Base-by-base conservation (phyloP, 2,113 vertebrate genomes). In the Xiphophorus maculatus region DNA sequence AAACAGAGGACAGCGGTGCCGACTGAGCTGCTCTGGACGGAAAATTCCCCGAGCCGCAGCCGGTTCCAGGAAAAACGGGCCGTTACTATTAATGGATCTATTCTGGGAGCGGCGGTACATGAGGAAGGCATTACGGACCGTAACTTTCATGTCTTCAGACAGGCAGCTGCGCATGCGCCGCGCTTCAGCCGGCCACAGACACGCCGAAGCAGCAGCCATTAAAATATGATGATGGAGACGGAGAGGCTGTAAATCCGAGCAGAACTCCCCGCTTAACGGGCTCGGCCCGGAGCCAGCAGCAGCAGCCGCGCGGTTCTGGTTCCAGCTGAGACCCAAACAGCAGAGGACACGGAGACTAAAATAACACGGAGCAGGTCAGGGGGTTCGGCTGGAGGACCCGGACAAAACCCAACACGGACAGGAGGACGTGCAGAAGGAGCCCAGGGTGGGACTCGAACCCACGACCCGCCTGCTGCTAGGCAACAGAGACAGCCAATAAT, bases 141-240 rank as follows among this genome's bases (percentile, higher is more conserved):
- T 0, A 72, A 25, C 14, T 58, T 33, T 28, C 3, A 33, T 27
- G 27, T 58, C 51, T 58, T 58, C 25, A 58, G 2, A 58, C 25
- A n/a, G 25, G 22, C 51, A n/a, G 25, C 15, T 30, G 11, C 60
- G n/a, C 27, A 19, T 27, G 69, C 28, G 58, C 13, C 2, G 32
- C 29, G 19, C 69, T 25, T 22, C n/a, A 66, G 42, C 40, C 66
- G 70, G 3, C 44, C 71, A 28, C 60, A 17, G 11, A 80, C 28
- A 32, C 63, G 8, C 81, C 60, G 42, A 48, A 10, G 69, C 48
- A 28, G 68, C 2, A 13, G 80, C 68, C 42, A 69, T 80, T 83
- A 81, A 74, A 69, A 60, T 64, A 42, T 63, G 79, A 81, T 51
- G 73, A 68, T 25, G 74, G 71, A 69, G 73, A 40, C 2, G 63